Evolutionary conservation across 2,113 vertebrate species (phyloP), one percentile per base, ranked within the genome.

Genomic region (Haemorhous mexicanus): DNA sequence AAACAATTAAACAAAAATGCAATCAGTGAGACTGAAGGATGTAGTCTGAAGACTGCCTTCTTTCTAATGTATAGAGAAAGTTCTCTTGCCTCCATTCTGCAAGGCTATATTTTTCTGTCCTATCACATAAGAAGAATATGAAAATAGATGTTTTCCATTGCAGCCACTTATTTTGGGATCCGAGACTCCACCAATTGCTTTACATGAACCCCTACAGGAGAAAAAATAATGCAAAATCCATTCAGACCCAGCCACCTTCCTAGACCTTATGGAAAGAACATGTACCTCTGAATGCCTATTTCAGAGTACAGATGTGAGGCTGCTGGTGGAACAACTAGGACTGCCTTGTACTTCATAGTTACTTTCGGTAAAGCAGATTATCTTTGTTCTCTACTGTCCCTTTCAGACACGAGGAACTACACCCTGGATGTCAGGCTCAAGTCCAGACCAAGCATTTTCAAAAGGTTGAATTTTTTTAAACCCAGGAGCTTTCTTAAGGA

Each of bases 191-290:
- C 37, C 37, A 76, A 20, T 6, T 85, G 33, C 82, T 91, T 18
- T 59, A 53, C 24, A 49, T 81, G 64, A 92, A 64, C 43, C 30
- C 39, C 27, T 53, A 15, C 3, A 82, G 39, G 82, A 59, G 55
- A 76, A 91, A 95, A 89, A 91, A 84, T 49, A 91, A 83, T 58
- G 59, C 61, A 82, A 94, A 94, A 91, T 75, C 49, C 62, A 83
- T 73, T 87, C 58, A 76, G 53, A 28, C 9, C 58, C 39, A 77
- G 35, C 10, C 59, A 74, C 70, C 28, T 90, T 85, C 47, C 27
- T 44, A 87, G 21, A 50, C 56, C 53, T 89, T 80, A 61, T 3
- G 23, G 89, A 89, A 95, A 87, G n/a, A 78, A 61, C 28, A 47
- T 9, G 70, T 73, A 67, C 69, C 11, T 64, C 64, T 68, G 49